Percentiles rank a stretch among this genome's conserved stretches.
phyloP scores from a whole-genome alignment of 2,888 invertebrate genomes.

The Elegia similella region DNA sequence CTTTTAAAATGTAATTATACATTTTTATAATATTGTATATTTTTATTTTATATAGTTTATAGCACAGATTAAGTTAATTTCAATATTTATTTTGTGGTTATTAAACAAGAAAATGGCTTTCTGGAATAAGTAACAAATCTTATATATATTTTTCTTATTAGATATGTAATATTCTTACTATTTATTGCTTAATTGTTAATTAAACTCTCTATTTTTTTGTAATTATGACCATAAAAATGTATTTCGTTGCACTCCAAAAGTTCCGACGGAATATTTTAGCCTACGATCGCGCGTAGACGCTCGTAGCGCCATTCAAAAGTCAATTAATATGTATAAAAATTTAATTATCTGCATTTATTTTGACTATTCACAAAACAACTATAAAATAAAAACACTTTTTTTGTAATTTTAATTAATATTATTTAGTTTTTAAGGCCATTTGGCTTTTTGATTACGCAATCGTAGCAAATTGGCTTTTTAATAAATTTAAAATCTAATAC shows the following conservation, averaged over 20 bases:
- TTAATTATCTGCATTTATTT: not conserved
- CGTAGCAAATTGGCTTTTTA: not conserved
- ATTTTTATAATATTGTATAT: too few species aligned
- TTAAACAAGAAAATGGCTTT: too few species aligned
- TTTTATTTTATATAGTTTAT: too few species aligned
- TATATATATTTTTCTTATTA: too few species aligned
- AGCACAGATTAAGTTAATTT: too few species aligned
- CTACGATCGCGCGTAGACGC: slow-evolving; percentile 56
- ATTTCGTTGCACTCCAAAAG: slow-evolving; percentile 31
- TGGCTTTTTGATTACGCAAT: slow-evolving; percentile 8
- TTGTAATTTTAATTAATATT: not conserved
- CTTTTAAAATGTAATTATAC: too few species aligned
- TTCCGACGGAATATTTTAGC: slow-evolving; percentile 78
- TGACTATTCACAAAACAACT: not conserved
- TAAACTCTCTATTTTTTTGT: not conserved
- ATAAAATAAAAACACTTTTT: not conserved
- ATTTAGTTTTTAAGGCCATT: not conserved
- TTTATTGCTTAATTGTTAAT: not conserved
- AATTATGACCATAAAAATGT: not conserved
- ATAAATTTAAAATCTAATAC: not conserved
- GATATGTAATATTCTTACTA: too few species aligned
- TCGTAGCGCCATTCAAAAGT: slow-evolving; percentile 36
- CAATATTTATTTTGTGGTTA: too few species aligned
- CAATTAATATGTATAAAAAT: slow-evolving; percentile 2
- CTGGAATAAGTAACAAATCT: too few species aligned